A percentile compares a stretch with the other conserved stretches of the same genome.
These are phyloP conservation scores for Hoplodrina ambigua DNA, from an alignment of 2,888 invertebrate species.

Conservation along the genomic window DNA sequence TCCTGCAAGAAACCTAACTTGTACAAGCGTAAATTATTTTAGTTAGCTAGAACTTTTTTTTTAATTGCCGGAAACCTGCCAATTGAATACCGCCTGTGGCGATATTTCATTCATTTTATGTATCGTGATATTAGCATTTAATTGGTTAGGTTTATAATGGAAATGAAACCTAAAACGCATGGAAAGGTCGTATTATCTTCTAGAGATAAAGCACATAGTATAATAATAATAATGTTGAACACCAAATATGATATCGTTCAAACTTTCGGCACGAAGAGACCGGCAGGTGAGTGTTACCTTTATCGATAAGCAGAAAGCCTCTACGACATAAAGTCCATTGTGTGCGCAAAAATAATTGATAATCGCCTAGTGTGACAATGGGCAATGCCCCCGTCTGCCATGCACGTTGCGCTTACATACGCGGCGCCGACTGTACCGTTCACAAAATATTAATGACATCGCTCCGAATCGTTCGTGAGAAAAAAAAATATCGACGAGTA, in stretches of 20 bases:
- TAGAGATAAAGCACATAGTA: conserved; percentile 6
- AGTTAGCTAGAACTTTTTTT: conserved; percentile 30
- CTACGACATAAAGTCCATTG: conserved; percentile 79
- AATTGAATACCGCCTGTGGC: conserved; percentile 27
- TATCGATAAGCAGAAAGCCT: conserved; percentile 79
- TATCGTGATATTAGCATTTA: conserved; percentile 11
- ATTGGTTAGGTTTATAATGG: conserved; percentile 3
- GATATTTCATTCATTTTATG: conserved; percentile 27
- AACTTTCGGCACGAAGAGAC: conserved; percentile 64
- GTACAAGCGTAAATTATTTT: conserved; percentile 14
- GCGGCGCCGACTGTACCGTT: conserved; percentile 40
- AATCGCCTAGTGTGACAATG: conserved; percentile 68
- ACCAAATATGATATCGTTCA: conserved; percentile 41
- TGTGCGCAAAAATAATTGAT: conserved; percentile 81
- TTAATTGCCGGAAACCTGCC: conserved; percentile 29
- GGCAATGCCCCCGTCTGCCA: conserved; percentile 60
- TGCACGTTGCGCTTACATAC: conserved; percentile 33
- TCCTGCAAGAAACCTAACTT: conserved; percentile 13
- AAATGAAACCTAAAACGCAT: not conserved
- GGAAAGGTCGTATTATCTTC: not conserved
- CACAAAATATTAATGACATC: conserved; percentile 62
- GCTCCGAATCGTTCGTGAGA: conserved; percentile 43
- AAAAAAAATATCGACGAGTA: conserved; percentile 40
- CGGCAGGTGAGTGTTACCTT: conserved; percentile 91
- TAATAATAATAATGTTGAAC: not conserved